Evolutionary conservation across 1,140 invertebrate genomes (phyloP), one percentile per base, ranked within the genome.

Genomic region (Battus philenor): DNA sequence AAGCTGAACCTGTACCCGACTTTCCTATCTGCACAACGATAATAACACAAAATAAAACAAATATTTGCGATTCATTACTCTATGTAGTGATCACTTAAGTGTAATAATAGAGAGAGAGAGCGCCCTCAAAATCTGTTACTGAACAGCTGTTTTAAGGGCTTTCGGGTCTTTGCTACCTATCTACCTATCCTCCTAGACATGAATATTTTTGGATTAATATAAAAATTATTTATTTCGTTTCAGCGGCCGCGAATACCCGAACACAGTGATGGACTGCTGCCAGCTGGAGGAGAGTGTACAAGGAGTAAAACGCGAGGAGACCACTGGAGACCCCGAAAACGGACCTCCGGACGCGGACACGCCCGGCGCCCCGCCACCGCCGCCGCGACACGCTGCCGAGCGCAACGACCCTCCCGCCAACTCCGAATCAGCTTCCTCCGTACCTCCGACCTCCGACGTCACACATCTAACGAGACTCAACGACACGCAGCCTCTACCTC

Each of bases 251-350:
- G 95, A 98, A 76, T 96, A 94, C 64, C 93, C 93, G 56, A 94
- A 96, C 77, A 88, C 96, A 22, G 93, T 98, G 24, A 93, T 98
- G 92, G 96, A 98, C 79, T 93, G 93, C 68, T 97, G 94, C 73
- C 97, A 98, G 86, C 75, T 98, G 66, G 93, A 95, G 68, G 93
- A 94, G 50, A 92, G 90, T 47, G 90, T 92, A 10, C 90, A 90
- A 73, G 90, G 90, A 54, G 91, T 92, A 4, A 95, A 95, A 68
- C 86, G 93, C 50, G 94, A 95, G 86, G 93, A 95, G 61, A 86
- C 91, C 2, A 88, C 89, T n/a, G 90, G 91, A 24, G 94, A 95
- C 70, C 93, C 93, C 16, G 94, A 95, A 67, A 94, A 94, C 66
- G 93, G 93, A 24, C 95, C 94, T 1, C 94, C 94, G 0, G 94